Percentiles rank a stretch among this genome's conserved stretches.
Evolutionary conservation across 2,113 vertebrate genomes (phyloP).

Genomic region (Poeciliopsis turrubarensis): DNA sequence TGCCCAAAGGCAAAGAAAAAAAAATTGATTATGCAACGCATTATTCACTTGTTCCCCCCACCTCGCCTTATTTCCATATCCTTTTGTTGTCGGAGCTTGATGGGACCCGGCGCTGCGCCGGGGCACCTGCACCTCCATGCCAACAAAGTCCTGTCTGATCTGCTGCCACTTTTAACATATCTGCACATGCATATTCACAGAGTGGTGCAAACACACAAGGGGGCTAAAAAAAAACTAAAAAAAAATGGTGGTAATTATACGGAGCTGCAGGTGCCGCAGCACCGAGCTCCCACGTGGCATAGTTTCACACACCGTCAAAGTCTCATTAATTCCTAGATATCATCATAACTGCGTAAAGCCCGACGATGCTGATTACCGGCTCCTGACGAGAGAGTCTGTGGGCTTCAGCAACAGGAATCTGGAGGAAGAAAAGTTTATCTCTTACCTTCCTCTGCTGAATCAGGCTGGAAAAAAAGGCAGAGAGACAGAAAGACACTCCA

Average conservation of each 20-base stretch:
- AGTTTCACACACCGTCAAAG: constrained; percentile 40
- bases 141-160: constrained; percentile 53
- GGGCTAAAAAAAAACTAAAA: background rate
- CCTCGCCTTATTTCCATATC: constrained; percentile 64
- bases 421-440: constrained; percentile 50
- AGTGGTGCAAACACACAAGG: constrained; percentile 1
- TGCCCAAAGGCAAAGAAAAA: constrained; percentile 49
- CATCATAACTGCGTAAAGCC: background rate
- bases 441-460: constrained; percentile 85
- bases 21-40: constrained; percentile 68
- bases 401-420: background rate
- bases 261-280: constrained; percentile 20
- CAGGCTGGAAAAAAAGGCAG: constrained; percentile 78
- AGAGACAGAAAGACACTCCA: constrained; percentile 81
- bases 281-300: constrained; percentile 1
- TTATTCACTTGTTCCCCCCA: constrained; percentile 63
- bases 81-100: constrained; percentile 68
- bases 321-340: constrained; percentile 22
- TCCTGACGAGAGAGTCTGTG: constrained; percentile 9
- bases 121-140: constrained; percentile 63
- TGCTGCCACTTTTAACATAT: constrained; percentile 44
- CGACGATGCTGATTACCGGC: background rate
- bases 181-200: constrained; percentile 23
- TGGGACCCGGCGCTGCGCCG: constrained; percentile 22
- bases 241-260: constrained; percentile 30